These are phyloP conservation scores for Drosophila birchii DNA, from an alignment of 2,888 invertebrate species.

Conservation along the genomic window DNA sequence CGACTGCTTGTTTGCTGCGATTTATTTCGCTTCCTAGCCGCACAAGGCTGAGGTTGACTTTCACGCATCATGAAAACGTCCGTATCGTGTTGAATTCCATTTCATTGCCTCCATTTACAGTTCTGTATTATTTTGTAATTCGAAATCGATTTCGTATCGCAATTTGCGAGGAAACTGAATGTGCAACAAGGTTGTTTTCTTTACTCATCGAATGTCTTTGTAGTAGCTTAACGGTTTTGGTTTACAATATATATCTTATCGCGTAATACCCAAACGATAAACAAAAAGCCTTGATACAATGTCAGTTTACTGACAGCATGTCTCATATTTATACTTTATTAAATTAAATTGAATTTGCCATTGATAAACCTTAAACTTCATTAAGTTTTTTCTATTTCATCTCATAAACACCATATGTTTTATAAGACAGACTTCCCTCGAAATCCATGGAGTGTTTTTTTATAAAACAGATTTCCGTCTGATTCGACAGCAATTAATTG, in stretches of 20 bases:
- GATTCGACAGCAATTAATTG: slow-evolving; percentile 1
- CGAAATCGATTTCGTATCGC: slow-evolving; percentile 64
- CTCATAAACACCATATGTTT: not conserved
- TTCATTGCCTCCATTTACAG: slow-evolving; percentile 62
- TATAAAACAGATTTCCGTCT: not conserved
- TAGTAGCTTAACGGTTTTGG: slow-evolving; percentile 39
- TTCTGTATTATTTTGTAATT: slow-evolving; percentile 60
- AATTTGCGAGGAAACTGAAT: slow-evolving; percentile 36
- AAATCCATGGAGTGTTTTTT: not conserved
- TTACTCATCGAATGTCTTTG: slow-evolving; percentile 22
- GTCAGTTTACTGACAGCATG: not conserved
- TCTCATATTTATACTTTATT: too few relatives aligned
- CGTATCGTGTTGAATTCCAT: slow-evolving; percentile 42
- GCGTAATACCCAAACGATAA: slow-evolving; percentile 26
- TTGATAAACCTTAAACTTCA: not conserved
- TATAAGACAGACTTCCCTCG: not conserved
- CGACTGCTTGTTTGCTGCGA: slow-evolving; percentile 25
- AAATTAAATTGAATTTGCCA: not conserved
- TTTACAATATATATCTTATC: slow-evolving; percentile 56
- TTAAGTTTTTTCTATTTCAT: not conserved
- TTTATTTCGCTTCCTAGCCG: slow-evolving; percentile 58
- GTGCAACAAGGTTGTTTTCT: slow-evolving; percentile 57
- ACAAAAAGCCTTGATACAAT: not conserved
- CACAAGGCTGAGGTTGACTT: slow-evolving; percentile 64
- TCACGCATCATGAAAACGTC: slow-evolving; percentile 56